A percentile compares a stretch with the other conserved stretches of the same genome.
These are phyloP conservation scores for Nothocercus nigrocapillus DNA, from an alignment of 2,113 vertebrate species.

Conservation along the genomic window DNA sequence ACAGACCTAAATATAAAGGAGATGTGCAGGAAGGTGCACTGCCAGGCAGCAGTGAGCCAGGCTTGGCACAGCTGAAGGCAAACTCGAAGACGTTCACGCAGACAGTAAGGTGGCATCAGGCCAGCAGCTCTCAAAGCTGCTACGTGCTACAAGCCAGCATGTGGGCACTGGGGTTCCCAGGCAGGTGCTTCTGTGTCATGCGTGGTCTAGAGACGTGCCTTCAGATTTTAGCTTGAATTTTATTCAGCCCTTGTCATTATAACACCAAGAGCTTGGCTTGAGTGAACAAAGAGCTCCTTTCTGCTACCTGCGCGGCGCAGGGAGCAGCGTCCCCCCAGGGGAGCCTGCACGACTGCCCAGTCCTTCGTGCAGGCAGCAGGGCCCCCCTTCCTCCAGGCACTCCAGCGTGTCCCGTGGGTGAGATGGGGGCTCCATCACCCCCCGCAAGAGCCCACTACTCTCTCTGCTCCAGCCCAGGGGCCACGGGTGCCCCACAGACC, in stretches of 20 bases:
- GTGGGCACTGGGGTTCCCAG: neutral
- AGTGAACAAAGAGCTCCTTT: neutral
- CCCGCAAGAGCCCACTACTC: neutral
- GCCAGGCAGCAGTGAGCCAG: neutral
- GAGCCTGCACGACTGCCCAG: neutral
- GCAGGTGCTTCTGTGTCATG: neutral
- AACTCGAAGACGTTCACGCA: accelerated
- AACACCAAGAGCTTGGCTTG: neutral
- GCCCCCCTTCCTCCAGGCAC: neutral
- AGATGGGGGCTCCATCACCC: neutral
- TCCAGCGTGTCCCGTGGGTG: neutral
- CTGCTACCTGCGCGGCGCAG: neutral
- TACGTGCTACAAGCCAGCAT: accelerated
- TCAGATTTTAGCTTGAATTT: neutral
- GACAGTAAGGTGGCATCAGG: neutral
- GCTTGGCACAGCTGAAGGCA: neutral
- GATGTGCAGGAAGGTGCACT: neutral
- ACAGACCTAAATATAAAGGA: neutral
- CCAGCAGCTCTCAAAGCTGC: neutral
- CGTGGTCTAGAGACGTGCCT: accelerated
- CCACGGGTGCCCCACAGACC: neutral
- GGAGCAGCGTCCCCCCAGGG: neutral
- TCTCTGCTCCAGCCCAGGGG: neutral
- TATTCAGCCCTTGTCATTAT: neutral
- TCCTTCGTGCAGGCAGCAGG: neutral